These are phyloP conservation scores for Phrynosoma blainvillii DNA, from an alignment of 2,113 vertebrate genomes.

Conservation along the genomic window DNA sequence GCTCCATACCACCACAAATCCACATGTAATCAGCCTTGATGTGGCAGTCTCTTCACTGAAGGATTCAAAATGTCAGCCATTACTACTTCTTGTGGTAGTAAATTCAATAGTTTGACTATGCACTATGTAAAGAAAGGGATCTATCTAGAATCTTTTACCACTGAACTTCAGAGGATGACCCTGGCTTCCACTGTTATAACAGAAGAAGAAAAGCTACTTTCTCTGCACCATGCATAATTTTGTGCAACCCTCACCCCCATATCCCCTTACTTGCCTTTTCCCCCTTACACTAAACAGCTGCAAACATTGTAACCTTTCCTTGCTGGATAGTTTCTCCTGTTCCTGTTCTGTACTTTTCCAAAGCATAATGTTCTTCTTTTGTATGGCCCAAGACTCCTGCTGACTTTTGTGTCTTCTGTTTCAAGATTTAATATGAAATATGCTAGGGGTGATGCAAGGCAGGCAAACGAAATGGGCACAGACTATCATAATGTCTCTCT, in stretches of 20 bases:
- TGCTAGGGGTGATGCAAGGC: not conserved
- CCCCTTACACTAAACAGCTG: too few relatives aligned
- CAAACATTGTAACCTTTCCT: not conserved
- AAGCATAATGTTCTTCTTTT: not conserved
- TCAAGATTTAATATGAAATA: conserved; percentile 10
- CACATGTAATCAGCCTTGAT: not conserved
- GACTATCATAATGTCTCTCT: not conserved
- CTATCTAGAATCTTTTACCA: too few relatives aligned
- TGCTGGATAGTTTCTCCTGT: not conserved
- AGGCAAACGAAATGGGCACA: not conserved
- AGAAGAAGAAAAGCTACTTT: too few relatives aligned
- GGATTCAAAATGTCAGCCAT: not conserved
- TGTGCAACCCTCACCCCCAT: too few relatives aligned
- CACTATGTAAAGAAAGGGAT: too few relatives aligned
- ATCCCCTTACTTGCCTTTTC: too few relatives aligned
- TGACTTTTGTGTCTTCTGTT: not conserved
- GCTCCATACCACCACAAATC: not conserved
- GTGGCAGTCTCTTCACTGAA: not conserved
- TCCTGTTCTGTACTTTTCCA: not conserved
- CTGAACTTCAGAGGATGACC: too few relatives aligned
- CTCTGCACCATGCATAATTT: too few relatives aligned
- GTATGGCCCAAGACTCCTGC: not conserved
- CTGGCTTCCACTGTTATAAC: too few relatives aligned
- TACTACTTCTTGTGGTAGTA: not conserved
- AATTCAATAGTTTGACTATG: too few relatives aligned